Percentiles rank a stretch among this genome's conserved stretches.
Conservation (phyloP, 2,888 invertebrate genomes). For the Volucella bombylans region DNA sequence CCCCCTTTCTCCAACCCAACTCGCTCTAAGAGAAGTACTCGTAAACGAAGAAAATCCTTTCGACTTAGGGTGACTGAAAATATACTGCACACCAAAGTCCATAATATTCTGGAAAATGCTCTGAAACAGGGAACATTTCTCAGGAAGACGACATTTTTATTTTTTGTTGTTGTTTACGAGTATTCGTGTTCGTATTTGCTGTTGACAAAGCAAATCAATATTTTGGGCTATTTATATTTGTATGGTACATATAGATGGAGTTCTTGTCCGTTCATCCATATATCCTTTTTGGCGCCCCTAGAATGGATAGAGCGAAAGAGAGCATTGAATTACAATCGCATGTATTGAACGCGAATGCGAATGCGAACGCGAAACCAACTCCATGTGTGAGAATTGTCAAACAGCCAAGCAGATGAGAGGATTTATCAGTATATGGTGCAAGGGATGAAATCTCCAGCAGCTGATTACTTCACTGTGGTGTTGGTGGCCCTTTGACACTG, state of each 20-base stretch:
- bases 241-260: constrained; percentile 20
- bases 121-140: constrained; percentile 46
- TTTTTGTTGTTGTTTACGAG: too few relatives aligned
- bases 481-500: constrained; percentile 48
- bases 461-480: constrained; percentile 54
- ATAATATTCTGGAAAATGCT: constrained; percentile 44
- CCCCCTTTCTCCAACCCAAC: constrained; percentile 14
- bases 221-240: constrained; percentile 26
- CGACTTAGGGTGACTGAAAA: constrained; percentile 57
- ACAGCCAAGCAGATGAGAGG: constrained; percentile 27
- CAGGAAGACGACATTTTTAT: constrained; percentile 46
- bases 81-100: constrained; percentile 34
- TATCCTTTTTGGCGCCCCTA: background rate
- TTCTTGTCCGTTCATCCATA: constrained; percentile 21
- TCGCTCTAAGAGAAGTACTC: constrained; percentile 5
- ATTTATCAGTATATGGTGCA: constrained; percentile 50
- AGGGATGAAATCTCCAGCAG: constrained; percentile 70
- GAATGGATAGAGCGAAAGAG: constrained; percentile 53
- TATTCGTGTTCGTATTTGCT: constrained; percentile 34
- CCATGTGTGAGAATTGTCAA: constrained; percentile 20
- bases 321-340: constrained; percentile 65
- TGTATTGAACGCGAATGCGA: background rate
- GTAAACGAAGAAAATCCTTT: constrained; percentile 64
- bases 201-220: constrained; percentile 43
- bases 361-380: background rate